phyloP scores from a whole-genome alignment of 2,113 vertebrate species.

The Eidolon helvum region DNA sequence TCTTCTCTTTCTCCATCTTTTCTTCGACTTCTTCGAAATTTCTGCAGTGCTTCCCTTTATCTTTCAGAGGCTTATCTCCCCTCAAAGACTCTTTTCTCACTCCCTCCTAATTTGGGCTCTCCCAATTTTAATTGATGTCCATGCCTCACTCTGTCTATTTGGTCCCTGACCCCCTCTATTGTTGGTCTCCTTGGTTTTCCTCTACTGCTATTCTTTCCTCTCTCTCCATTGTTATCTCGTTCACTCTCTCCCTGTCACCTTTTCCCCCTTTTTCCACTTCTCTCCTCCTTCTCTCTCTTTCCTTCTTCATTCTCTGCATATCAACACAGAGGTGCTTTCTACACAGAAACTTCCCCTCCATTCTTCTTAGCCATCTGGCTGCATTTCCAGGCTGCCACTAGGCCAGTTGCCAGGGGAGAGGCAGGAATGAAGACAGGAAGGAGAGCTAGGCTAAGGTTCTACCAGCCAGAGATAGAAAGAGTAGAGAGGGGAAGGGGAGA shows the following conservation, averaged over 20 bases:
- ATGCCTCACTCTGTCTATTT: neutral
- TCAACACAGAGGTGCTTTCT: neutral
- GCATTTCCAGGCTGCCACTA: neutral
- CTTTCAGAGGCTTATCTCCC: neutral
- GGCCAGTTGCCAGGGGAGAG: neutral
- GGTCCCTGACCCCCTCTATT: neutral
- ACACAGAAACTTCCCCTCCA: neutral
- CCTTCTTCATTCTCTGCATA: neutral
- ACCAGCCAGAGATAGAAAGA: neutral
- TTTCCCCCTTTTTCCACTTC: neutral
- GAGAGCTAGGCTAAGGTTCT: neutral
- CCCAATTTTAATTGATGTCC: neutral
- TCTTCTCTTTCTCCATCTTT: neutral
- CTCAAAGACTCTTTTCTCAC: neutral
- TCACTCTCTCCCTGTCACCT: neutral
- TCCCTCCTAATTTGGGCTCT: neutral
- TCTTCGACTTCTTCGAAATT: neutral
- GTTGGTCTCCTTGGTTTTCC: too few species aligned
- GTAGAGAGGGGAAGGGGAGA: neutral
- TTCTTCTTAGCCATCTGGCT: neutral
- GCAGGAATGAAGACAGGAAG: constrained; percentile 35
- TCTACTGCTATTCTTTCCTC: neutral
- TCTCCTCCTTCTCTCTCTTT: neutral
- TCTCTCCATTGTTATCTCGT: neutral
- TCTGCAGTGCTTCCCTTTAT: neutral